Conservation (phyloP, 92 coral and sea anemone species). For the Phenganax marumi region DNA sequence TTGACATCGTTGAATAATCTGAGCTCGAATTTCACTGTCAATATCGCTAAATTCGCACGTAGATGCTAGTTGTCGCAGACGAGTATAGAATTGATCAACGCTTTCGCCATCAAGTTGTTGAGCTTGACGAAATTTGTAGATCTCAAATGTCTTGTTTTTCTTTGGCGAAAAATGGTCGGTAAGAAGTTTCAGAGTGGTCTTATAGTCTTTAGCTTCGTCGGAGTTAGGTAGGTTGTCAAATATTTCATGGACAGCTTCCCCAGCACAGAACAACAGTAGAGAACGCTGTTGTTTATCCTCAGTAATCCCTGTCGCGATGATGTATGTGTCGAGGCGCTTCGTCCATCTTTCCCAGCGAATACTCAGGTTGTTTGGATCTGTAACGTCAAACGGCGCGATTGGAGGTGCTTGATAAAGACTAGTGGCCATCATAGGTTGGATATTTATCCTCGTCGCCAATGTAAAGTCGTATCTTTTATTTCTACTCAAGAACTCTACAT, state of each 20-base stretch:
- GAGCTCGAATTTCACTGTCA: constrained; percentile 18
- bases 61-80: constrained; percentile 22
- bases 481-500: no score
- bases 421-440: neutral
- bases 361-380: constrained; percentile 5
- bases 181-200: constrained; percentile 24
- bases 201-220: constrained; percentile 23
- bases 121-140: constrained; percentile 30
- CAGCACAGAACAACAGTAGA: constrained; percentile 24
- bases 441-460: no score
- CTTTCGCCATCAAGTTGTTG: constrained; percentile 38
- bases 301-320: constrained; percentile 10
- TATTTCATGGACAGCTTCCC: constrained; percentile 34
- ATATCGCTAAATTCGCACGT: constrained; percentile 8
- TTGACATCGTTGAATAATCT: constrained; percentile 32
- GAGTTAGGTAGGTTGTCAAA: constrained; percentile 19
- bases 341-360: constrained; percentile 32
- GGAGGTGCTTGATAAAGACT: constrained; percentile 22
- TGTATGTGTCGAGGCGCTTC: constrained; percentile 31
- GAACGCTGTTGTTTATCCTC: constrained; percentile 32
- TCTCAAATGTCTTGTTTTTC: constrained; percentile 48
- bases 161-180: constrained; percentile 45
- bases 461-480: no score
- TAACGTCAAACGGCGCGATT: constrained; percentile 8
- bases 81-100: constrained; percentile 31